These are phyloP conservation scores for Gadopsis bispinosus DNA, from an alignment of 2,797 vertebrate genomes.

Conservation along the genomic window DNA sequence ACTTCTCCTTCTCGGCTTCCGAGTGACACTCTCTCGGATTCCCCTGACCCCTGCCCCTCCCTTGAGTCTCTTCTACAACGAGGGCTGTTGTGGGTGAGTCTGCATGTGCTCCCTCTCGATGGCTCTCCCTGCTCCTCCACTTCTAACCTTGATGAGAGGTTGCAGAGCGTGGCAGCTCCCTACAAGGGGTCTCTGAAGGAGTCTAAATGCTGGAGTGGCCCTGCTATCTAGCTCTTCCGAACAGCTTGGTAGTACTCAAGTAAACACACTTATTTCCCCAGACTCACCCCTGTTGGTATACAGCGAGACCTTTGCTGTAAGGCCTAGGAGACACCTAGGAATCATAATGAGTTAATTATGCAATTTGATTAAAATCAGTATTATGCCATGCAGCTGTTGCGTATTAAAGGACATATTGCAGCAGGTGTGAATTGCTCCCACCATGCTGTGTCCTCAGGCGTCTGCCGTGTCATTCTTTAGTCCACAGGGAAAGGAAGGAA, in stretches of 20 bases:
- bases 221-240: slow-evolving; percentile 15
- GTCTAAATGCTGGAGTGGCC: slow-evolving; percentile 35
- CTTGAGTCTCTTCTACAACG: slow-evolving; percentile 24
- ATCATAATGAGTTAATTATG: slow-evolving; percentile 20
- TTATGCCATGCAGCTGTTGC: slow-evolving; percentile 14
- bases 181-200: slow-evolving; percentile 52
- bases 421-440: slow-evolving; percentile 4
- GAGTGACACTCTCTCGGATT: slow-evolving; percentile 19
- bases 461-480: slow-evolving; percentile 26
- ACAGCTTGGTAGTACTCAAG: slow-evolving; percentile 5
- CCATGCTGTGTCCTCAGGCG: neutral
- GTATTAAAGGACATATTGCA: neutral
- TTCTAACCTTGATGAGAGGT: slow-evolving; percentile 42
- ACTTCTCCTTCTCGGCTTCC: slow-evolving; percentile 18
- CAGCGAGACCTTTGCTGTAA: neutral
- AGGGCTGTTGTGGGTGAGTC: slow-evolving; percentile 18
- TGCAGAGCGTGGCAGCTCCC: slow-evolving; percentile 36
- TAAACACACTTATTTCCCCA: slow-evolving; percentile 16
- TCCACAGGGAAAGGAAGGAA: slow-evolving; percentile 5
- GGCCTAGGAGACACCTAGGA: neutral
- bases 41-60: slow-evolving; percentile 14
- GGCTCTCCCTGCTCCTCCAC: slow-evolving; percentile 31
- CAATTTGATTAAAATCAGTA: neutral
- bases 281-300: neutral
- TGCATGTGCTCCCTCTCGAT: slow-evolving; percentile 36